These are phyloP conservation scores for Nansenia antarctica DNA, from an alignment of 2,113 vertebrate species.

Conservation along the genomic window DNA sequence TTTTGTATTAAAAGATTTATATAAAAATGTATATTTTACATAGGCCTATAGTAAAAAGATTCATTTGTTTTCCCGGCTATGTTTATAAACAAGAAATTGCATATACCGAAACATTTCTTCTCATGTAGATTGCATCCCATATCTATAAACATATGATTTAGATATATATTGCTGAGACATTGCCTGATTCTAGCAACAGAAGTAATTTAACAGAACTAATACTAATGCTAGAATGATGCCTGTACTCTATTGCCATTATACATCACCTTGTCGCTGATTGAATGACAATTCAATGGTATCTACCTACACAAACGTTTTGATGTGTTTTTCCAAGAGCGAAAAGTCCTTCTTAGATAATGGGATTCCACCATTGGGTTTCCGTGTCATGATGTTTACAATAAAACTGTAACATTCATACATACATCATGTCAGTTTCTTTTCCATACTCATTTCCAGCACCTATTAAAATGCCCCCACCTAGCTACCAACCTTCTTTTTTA, in stretches of 20 bases:
- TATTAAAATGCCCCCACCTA: conserved; percentile 87
- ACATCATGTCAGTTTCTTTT: conserved; percentile 88
- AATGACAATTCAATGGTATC: conserved; percentile 63
- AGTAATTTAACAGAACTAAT: conserved; percentile 66
- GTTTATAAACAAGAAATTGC: conserved; percentile 83
- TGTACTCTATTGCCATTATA: conserved; percentile 56
- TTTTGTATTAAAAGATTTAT: conserved; percentile 83
- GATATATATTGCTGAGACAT: conserved; percentile 75
- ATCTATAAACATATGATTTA: conserved; percentile 69
- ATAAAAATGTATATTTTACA: conserved; percentile 85
- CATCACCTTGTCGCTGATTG: conserved; percentile 61
- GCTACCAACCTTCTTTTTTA: conserved; percentile 81
- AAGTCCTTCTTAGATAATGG: conserved; percentile 70
- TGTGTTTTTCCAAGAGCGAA: conserved; percentile 45
- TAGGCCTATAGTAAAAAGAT: conserved; percentile 83
- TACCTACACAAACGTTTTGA: conserved; percentile 52
- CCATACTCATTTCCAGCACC: conserved; percentile 82
- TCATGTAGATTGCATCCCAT: conserved; percentile 74
- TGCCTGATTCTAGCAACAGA: conserved; percentile 63
- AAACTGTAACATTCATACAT: conserved; percentile 88
- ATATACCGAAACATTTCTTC: conserved; percentile 75
- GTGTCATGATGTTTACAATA: conserved; percentile 94
- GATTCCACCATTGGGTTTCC: conserved; percentile 93
- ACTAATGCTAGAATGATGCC: conserved; percentile 58
- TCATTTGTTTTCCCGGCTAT: conserved; percentile 69